A percentile compares a stretch with the other conserved stretches of the same genome.
Conservation (phyloP, 2,113 vertebrate genomes). For the Indicator maculatus region DNA sequence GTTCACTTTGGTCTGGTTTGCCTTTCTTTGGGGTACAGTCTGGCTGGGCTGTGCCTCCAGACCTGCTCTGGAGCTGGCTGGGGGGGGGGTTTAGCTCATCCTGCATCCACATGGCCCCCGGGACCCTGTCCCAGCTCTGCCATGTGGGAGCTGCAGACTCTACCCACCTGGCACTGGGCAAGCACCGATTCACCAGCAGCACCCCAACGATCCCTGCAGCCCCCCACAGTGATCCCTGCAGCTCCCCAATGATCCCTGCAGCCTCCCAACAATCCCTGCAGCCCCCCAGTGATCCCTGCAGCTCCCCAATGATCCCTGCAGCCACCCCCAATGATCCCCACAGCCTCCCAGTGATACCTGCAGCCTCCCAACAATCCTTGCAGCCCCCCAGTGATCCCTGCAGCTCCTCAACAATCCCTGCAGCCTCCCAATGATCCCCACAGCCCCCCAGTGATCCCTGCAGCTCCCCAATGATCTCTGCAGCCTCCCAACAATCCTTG, state of each 20-base stretch:
- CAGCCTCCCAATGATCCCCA: too few species aligned
- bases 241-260: too few species aligned
- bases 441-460: too few species aligned
- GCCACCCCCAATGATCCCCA: too few species aligned
- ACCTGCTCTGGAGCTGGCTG: background rate
- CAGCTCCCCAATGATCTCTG: too few species aligned
- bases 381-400: too few species aligned
- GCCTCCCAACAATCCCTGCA: too few species aligned
- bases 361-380: too few species aligned
- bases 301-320: background rate
- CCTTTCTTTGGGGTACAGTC: background rate
- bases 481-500: too few species aligned
- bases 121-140: background rate
- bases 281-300: background rate
- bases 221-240: too few species aligned
- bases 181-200: background rate
- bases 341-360: too few species aligned
- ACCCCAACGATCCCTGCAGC: background rate
- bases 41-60: background rate
- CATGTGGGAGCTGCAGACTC: background rate
- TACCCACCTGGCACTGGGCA: background rate
- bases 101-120: fast-evolving
- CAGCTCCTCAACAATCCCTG: too few species aligned
- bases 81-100: fast-evolving
- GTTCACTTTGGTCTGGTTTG: background rate